Base-by-base conservation (phyloP, 1,140 invertebrate species). In the Eurosta solidaginis region DNA sequence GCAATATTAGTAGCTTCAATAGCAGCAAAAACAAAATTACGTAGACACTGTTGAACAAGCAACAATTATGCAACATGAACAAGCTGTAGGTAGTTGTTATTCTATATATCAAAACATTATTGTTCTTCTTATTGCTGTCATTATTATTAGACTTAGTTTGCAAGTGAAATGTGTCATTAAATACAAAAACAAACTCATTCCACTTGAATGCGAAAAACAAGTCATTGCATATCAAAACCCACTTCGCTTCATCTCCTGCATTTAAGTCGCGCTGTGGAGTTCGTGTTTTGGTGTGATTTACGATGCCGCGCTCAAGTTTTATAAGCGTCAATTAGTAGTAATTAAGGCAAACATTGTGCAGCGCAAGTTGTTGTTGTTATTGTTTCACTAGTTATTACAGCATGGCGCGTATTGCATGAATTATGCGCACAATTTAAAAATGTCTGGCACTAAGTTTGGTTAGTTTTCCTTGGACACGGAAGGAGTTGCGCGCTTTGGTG, bases 271-370 rank as follows among this genome's bases (percentile, higher is more conserved):
- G n/a, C n/a, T n/a, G n/a, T n/a, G 2, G 14, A 1, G 27, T 17
- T 25, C 14, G 29, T 0, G 1, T 27, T 9, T 1, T 40, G 59
- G 0, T 40, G 59, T 42, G 6, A 22, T 33, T 68, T 17, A 1
- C 33, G 22, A 29, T 45, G 10, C 6, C 73, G 73, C 14, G n/a
- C 40, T 47, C 45, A 49, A 74, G 77, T 73, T 78, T 74, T 78
- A 44, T 73, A 50, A 68, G 44, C 77, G 68, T 78, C 77, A 75
- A 78, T 78, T 78, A 78, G 49, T n/a, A 75, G 77, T 78, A 78
- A 78, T 78, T 78, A 78, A 75, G 77, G 29, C 47, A 50, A 75
- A 63, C 54, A 75, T 78, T 78, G 77, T 78, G 59, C 27, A 33
- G 33, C 59, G 33, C 59, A 29, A 40, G 27, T 75, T 29, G 25